Percentiles rank a stretch among this genome's conserved stretches.
These are phyloP conservation scores for Tauraco erythrolophus DNA, from an alignment of 2,113 vertebrate species.

Conservation along the genomic window DNA sequence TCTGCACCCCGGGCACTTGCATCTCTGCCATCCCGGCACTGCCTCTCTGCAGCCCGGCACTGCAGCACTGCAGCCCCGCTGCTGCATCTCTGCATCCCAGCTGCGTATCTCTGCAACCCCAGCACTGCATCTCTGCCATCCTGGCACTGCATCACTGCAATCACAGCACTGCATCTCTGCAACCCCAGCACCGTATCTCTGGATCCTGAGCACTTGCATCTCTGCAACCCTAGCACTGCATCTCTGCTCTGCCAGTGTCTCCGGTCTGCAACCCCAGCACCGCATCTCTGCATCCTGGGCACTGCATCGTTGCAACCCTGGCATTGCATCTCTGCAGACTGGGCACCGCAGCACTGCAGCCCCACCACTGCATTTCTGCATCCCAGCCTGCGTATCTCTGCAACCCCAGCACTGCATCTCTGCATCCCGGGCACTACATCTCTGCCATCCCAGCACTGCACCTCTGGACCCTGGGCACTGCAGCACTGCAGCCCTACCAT, in stretches of 20 bases:
- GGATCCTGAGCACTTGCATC: no score
- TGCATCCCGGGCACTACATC: neutral
- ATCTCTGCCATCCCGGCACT: no score
- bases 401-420: neutral
- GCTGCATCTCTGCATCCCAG: neutral
- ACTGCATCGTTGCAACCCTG: rapidly evolving
- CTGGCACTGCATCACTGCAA: neutral
- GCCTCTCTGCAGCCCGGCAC: neutral
- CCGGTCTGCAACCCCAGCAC: neutral
- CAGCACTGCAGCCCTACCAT: neutral
- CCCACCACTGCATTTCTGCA: neutral
- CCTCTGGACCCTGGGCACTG: no score
- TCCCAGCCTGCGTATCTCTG: no score
- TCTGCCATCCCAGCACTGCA: no score
- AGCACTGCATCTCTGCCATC: neutral
- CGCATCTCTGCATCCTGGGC: rapidly evolving
- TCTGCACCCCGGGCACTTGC: neutral
- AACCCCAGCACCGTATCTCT: rapidly evolving
- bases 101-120: neutral
- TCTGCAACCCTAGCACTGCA: no score
- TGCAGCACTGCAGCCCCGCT: rapidly evolving
- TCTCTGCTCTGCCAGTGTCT: no score
- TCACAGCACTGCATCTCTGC: neutral
- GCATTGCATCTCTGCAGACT: no score
- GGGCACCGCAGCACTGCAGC: no score